Evolutionary conservation across 1,140 invertebrate species (phyloP).

Genomic region (Cotesia chilonis): DNA sequence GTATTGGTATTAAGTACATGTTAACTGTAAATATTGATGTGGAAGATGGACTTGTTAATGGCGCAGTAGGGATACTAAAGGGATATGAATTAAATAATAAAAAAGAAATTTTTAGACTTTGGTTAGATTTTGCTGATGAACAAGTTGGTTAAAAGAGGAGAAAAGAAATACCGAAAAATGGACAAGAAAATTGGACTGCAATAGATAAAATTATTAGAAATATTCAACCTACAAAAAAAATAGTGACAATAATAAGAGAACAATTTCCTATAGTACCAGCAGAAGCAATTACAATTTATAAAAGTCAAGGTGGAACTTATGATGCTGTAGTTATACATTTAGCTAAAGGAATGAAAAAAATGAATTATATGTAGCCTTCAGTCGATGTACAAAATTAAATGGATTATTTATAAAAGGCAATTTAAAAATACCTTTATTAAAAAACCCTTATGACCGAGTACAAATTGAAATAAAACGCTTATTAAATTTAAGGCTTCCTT

Average conservation of each 20-base stretch:
- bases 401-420: conserved; percentile 30
- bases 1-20: conserved; percentile 35
- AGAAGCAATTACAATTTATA: conserved; percentile 44
- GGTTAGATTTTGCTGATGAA: conserved; percentile 18
- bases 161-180: background rate
- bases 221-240: too few relatives aligned
- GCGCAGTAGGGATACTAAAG: conserved; percentile 29
- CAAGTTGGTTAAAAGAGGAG: conserved; percentile 26
- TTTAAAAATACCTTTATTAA: conserved; percentile 21
- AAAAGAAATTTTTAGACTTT: conserved; percentile 14
- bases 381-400: conserved; percentile 32
- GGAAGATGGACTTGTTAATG: conserved; percentile 38
- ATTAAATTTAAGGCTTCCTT: conserved; percentile 2
- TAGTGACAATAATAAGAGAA: background rate
- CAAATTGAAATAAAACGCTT: conserved; percentile 25
- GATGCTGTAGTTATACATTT: conserved; percentile 33
- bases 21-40: conserved; percentile 36
- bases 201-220: background rate
- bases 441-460: conserved; percentile 15
- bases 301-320: conserved; percentile 45
- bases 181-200: background rate
- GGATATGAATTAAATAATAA: conserved; percentile 7
- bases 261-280: conserved; percentile 33
- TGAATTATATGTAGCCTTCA: conserved; percentile 37
- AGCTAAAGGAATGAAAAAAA: conserved; percentile 1